Evolutionary conservation across 2,797 vertebrate species (phyloP).

Genomic region (Tokudaia muenninki): DNA sequence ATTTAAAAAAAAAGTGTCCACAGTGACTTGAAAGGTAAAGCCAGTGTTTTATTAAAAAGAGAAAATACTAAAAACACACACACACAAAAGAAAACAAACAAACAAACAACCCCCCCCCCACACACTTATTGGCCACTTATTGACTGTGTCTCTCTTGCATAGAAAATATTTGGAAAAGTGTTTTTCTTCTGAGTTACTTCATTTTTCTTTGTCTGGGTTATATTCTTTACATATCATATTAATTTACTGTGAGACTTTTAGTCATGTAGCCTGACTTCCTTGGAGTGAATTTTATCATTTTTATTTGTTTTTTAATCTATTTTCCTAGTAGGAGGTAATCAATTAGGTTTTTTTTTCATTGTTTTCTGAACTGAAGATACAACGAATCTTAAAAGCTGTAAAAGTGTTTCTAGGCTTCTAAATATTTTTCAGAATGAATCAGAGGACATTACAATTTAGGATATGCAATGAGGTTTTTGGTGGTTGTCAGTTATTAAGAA

Average conservation of each 20-base stretch:
- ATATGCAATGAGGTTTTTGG: neutral
- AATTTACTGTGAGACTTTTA: conserved; percentile 33
- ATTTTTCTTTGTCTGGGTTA: conserved; percentile 33
- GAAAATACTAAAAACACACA: neutral
- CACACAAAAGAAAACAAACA: neutral
- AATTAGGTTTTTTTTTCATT: conserved; percentile 51
- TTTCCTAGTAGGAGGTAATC: neutral
- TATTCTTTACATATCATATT: conserved; percentile 3
- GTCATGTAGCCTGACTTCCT: neutral
- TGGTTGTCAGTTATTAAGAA: conserved; percentile 25
- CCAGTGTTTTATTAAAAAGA: conserved; percentile 44
- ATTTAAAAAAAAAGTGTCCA: conserved; percentile 13
- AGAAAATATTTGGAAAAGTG: neutral
- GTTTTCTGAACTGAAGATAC: conserved; percentile 50
- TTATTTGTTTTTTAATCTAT: conserved; percentile 41
- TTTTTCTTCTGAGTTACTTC: neutral
- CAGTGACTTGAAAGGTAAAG: conserved; percentile 33
- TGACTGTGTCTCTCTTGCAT: neutral
- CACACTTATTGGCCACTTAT: neutral
- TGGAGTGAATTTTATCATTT: conserved; percentile 28
- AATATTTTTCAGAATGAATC: conserved; percentile 41
- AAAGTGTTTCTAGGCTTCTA: conserved; percentile 31
- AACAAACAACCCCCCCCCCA: too few relatives aligned
- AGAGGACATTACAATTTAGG: neutral
- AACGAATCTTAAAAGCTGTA: conserved; percentile 39